Percentiles rank a stretch among this genome's conserved stretches.
These are phyloP conservation scores for Himalopsyche phryganea DNA, from an alignment of 1,140 invertebrate genomes.

Conservation along the genomic window DNA sequence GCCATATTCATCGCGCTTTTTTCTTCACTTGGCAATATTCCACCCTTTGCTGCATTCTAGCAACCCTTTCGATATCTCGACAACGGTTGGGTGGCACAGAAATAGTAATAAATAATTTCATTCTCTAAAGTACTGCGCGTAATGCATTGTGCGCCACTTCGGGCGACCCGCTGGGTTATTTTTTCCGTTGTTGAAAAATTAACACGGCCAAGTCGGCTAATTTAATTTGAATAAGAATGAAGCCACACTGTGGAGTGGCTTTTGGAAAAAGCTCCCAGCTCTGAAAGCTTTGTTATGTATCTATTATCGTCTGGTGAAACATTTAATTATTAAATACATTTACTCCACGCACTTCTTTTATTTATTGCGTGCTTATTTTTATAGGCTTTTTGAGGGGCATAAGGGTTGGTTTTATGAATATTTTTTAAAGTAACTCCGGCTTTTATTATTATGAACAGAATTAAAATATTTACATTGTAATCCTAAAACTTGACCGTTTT, in stretches of 20 bases:
- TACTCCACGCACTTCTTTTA: background rate
- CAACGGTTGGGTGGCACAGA: slow-evolving; percentile 5
- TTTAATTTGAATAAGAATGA: slow-evolving; percentile 35
- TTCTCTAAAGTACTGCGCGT: slow-evolving; percentile 8
- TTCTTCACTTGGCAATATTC: slow-evolving; percentile 18
- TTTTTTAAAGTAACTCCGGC: too few species aligned
- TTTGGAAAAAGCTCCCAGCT: slow-evolving; percentile 19
- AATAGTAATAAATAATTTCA: slow-evolving; percentile 33
- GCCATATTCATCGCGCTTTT: background rate
- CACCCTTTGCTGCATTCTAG: slow-evolving; percentile 10
- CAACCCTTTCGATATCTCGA: slow-evolving; percentile 24
- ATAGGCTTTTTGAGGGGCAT: background rate
- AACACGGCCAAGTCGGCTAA: slow-evolving; percentile 31
- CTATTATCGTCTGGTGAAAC: slow-evolving; percentile 29
- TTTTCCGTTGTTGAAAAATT: slow-evolving; percentile 32
- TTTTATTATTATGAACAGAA: too few species aligned
- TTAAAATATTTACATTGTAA: too few species aligned
- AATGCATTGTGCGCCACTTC: slow-evolving; percentile 25
- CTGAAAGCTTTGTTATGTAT: slow-evolving; percentile 34
- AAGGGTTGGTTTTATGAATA: too few species aligned
- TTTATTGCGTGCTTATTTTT: background rate
- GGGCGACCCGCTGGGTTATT: slow-evolving; percentile 24
- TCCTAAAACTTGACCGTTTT: too few species aligned
- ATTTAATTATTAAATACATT: slow-evolving; percentile 5
- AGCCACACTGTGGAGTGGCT: slow-evolving; percentile 17